Evolutionary conservation across 2,113 vertebrate genomes (phyloP).

Genomic region (Gnathonemus echidnorhynchus): DNA sequence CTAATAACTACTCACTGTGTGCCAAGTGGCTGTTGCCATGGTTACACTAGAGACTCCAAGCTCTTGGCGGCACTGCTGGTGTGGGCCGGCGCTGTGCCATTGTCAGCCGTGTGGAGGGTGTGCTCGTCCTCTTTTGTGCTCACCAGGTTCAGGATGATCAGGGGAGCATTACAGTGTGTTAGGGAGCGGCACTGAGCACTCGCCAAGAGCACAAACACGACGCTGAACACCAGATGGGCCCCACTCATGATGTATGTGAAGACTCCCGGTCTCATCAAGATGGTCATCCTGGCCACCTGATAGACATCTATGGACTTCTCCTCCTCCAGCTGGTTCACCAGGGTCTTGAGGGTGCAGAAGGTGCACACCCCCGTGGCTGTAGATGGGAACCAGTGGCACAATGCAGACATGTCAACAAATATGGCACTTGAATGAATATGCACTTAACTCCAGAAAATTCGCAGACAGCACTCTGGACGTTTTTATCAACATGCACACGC

Average conservation of each 20-base stretch:
- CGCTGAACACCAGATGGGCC: background rate
- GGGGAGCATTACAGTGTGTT: slow-evolving; percentile 5
- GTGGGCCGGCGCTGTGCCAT: slow-evolving; percentile 70
- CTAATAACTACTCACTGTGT: background rate
- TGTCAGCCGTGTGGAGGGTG: slow-evolving; percentile 70
- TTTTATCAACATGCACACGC: background rate
- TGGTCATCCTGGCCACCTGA: slow-evolving; percentile 83
- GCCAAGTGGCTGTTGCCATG: slow-evolving; percentile 12
- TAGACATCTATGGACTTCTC: slow-evolving; percentile 83
- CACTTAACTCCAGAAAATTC: background rate
- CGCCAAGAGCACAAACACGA: background rate
- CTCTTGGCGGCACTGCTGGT: slow-evolving; percentile 72
- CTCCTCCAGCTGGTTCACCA: slow-evolving; percentile 78
- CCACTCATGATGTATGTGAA: slow-evolving; percentile 80
- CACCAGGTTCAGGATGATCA: slow-evolving; percentile 79
- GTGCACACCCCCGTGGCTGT: slow-evolving; percentile 84
- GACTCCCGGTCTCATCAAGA: slow-evolving; percentile 84
- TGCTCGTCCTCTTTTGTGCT: slow-evolving; percentile 79
- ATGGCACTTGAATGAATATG: background rate
- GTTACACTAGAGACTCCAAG: slow-evolving; percentile 86
- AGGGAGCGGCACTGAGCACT: background rate
- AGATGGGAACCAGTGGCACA: slow-evolving; percentile 5
- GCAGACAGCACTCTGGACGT: background rate
- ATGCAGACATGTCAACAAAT: background rate
- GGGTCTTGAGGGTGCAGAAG: slow-evolving; percentile 79